phyloP scores from a whole-genome alignment of 1,140 invertebrate species.

The Lasioglossum baleicum region DNA sequence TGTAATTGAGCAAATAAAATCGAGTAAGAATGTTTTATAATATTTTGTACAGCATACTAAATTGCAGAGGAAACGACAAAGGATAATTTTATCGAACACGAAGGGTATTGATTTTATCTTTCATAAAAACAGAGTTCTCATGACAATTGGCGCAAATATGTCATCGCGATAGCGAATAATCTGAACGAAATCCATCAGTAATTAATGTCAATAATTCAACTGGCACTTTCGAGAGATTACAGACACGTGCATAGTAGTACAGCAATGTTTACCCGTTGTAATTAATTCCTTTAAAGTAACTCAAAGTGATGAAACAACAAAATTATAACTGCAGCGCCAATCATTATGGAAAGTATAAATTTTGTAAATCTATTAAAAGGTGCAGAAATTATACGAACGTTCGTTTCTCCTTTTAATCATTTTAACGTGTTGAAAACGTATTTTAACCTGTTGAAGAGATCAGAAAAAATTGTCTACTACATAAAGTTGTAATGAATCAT shows the following conservation, averaged over 20 bases:
- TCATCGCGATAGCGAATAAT: background rate
- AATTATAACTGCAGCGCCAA: too few relatives aligned
- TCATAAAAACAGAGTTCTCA: background rate
- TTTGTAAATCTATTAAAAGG: too few relatives aligned
- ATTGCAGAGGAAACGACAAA: background rate
- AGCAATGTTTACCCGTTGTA: too few relatives aligned
- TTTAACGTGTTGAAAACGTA: too few relatives aligned
- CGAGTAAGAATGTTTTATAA: background rate
- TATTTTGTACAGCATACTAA: background rate
- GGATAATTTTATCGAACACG: background rate
- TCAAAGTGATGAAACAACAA: too few relatives aligned
- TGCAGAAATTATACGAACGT: too few relatives aligned
- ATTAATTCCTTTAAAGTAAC: too few relatives aligned
- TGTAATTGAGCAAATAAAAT: conserved; percentile 22
- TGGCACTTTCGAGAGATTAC: conserved; percentile 68
- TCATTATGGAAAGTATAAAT: too few relatives aligned
- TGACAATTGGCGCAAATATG: background rate
- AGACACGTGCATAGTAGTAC: conserved; percentile 12
- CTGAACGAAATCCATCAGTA: conserved; percentile 17
- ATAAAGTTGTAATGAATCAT: too few relatives aligned
- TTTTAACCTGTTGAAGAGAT: too few relatives aligned
- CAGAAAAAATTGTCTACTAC: too few relatives aligned
- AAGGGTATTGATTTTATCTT: background rate
- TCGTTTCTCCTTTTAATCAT: too few relatives aligned
- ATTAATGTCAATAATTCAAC: conserved; percentile 65